These are phyloP conservation scores for Pachypanchax playfairii DNA, from an alignment of 2,113 vertebrate species.

Conservation along the genomic window DNA sequence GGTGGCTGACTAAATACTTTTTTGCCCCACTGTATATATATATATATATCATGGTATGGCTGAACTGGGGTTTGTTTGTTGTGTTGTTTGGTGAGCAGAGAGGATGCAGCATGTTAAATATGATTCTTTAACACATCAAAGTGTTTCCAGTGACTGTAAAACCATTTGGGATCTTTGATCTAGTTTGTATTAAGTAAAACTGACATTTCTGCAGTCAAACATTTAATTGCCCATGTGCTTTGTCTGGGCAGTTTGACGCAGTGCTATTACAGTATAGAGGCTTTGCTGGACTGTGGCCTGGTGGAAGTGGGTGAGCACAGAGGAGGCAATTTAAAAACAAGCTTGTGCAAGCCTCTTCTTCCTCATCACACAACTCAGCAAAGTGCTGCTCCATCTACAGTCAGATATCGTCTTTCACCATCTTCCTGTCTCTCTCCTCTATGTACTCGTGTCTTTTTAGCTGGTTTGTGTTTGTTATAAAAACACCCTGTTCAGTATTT, in stretches of 20 bases:
- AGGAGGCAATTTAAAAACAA: constrained; percentile 64
- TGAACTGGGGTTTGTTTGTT: too few relatives aligned
- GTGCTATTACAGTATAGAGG: constrained; percentile 49
- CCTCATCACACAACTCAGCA: constrained; percentile 67
- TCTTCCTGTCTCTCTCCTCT: not conserved
- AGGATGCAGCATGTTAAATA: too few relatives aligned
- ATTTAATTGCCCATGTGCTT: too few relatives aligned
- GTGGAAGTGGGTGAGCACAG: constrained; percentile 51
- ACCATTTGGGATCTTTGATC: too few relatives aligned
- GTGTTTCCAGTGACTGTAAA: too few relatives aligned
- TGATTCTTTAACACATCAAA: too few relatives aligned
- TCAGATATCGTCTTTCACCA: constrained; percentile 42
- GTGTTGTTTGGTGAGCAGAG: not conserved
- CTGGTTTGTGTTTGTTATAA: not conserved
- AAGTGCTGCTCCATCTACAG: constrained; percentile 48
- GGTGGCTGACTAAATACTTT: too few relatives aligned
- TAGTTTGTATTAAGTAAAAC: too few relatives aligned
- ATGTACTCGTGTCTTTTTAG: too few relatives aligned
- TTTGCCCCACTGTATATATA: too few relatives aligned
- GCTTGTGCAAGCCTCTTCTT: constrained; percentile 63
- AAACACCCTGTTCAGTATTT: not conserved
- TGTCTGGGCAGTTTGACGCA: constrained; percentile 24
- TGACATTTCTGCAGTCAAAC: too few relatives aligned
- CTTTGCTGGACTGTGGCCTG: constrained; percentile 47
- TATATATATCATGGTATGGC: too few relatives aligned